Evolutionary conservation across 2,113 vertebrate species (phyloP), one percentile per base, ranked within the genome.

Genomic region (Callospermophilus lateralis): DNA sequence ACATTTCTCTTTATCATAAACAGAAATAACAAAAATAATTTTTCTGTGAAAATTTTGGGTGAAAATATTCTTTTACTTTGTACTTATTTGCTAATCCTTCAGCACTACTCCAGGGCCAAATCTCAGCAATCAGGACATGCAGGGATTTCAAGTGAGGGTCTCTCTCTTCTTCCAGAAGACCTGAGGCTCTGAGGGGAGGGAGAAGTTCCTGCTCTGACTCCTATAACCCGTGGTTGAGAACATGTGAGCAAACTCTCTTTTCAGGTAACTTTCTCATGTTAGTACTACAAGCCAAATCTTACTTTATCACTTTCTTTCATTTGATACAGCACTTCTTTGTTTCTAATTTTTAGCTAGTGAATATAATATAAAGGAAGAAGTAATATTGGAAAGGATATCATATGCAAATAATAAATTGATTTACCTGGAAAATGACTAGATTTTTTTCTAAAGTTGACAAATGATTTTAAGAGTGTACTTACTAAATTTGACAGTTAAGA

Each of bases 401-500:
- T 37, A 76, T 7, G 26, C n/a, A 63, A 90, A 95, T 34, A 97
- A 84, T 26, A 48, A 79, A 67, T 4, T 73, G 34, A 83, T 88
- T 97, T 26, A 78, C 30, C 32, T 89, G 55, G 79, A 89, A 96
- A 93, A 81, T 93, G 11, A 84, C 42, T 58, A 67, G 45, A 67
- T 74, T 94, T 91, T 72, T 89, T 96, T 48, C 68, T 84, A 91
- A 95, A 55, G 55, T 22, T 72, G 84, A 5, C 17, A 83, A 94
- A 84, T 88, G 55, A 94, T 93, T 95, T 89, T 63, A 83, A 73
- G 51, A 96, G 80, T 93, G n/a, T 24, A 58, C 22, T 58, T 48
- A 81, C 77, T 73, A 89, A 90, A 80, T 73, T 88, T 90, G 78
- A 84, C 83, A 85, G 39, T 72, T 80, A 94, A 93, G 53, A 92